Evolutionary conservation across 2,113 vertebrate species (phyloP).

Genomic region (Tenrec ecaudatus): DNA sequence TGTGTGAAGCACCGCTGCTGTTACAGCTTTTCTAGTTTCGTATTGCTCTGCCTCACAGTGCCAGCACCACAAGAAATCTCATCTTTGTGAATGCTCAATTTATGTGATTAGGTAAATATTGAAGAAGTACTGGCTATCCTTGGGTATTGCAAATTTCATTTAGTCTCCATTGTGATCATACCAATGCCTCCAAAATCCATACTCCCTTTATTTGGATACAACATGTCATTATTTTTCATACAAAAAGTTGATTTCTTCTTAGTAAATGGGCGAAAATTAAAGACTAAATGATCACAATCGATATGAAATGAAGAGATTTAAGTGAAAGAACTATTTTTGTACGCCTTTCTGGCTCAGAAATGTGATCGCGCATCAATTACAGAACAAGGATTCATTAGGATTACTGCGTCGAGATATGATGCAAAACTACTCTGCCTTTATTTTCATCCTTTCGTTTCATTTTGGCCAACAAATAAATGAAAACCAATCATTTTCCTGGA

Average conservation of each 20-base stretch:
- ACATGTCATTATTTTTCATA: conserved; percentile 43
- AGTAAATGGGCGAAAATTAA: neutral
- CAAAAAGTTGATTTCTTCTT: conserved; percentile 57
- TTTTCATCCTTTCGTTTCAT: conserved; percentile 68
- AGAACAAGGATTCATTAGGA: conserved; percentile 66
- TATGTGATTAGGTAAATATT: neutral
- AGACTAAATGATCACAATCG: conserved; percentile 45
- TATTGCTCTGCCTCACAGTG: conserved; percentile 74
- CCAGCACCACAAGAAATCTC: conserved; percentile 67
- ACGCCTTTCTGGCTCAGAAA: conserved; percentile 57
- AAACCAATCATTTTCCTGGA: conserved; percentile 41
- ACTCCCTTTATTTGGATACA: conserved; percentile 67
- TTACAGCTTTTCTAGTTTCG: conserved; percentile 76
- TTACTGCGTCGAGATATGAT: conserved; percentile 46
- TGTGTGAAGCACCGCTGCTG: conserved; percentile 75
- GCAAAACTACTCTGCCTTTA: conserved; percentile 1
- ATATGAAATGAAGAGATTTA: conserved; percentile 67
- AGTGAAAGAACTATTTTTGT: conserved; percentile 55
- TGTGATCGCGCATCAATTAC: conserved; percentile 60
- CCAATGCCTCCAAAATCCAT: conserved; percentile 35
- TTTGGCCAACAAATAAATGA: conserved; percentile 64
- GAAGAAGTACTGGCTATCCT: conserved; percentile 39
- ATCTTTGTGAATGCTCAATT: conserved; percentile 61
- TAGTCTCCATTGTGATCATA: conserved; percentile 18
- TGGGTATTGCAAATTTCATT: conserved; percentile 48